phyloP scores from a whole-genome alignment of 2,797 vertebrate genomes.

The Echeneis naucrates region DNA sequence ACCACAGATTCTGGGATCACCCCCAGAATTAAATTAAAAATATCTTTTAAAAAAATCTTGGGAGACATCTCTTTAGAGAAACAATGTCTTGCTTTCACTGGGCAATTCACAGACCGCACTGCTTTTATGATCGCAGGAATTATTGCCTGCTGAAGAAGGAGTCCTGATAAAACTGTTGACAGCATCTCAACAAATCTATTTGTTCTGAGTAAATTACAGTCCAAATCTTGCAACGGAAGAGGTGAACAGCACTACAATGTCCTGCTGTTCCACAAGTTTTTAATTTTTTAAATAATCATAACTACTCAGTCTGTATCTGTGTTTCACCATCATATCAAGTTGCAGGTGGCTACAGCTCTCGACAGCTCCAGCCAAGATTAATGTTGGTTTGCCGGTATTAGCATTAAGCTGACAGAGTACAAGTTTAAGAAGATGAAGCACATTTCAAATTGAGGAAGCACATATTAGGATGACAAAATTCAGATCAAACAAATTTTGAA shows the following conservation, averaged over 20 bases:
- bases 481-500: neutral
- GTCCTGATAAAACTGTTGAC: slow-evolving; percentile 8
- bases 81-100: slow-evolving; percentile 26
- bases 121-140: slow-evolving; percentile 26
- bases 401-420: neutral
- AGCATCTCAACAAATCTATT: slow-evolving; percentile 22
- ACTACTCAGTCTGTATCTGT: neutral
- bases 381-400: neutral
- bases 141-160: slow-evolving; percentile 12
- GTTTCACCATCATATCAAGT: neutral
- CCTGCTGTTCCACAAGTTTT: neutral
- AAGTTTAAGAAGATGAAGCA: neutral
- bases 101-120: slow-evolving; percentile 18
- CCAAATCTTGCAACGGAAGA: slow-evolving; percentile 17
- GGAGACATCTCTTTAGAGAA: slow-evolving; percentile 15
- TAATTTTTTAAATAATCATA: neutral
- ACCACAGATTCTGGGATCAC: no score
- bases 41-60: neutral
- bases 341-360: neutral
- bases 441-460: neutral
- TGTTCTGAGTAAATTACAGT: slow-evolving; percentile 16
- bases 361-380: neutral
- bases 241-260: neutral
- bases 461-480: slow-evolving; percentile 1
- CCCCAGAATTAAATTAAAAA: slow-evolving; percentile 8